These are phyloP conservation scores for Amphiprion percula DNA, from an alignment of 2,113 vertebrate species.

Conservation along the genomic window DNA sequence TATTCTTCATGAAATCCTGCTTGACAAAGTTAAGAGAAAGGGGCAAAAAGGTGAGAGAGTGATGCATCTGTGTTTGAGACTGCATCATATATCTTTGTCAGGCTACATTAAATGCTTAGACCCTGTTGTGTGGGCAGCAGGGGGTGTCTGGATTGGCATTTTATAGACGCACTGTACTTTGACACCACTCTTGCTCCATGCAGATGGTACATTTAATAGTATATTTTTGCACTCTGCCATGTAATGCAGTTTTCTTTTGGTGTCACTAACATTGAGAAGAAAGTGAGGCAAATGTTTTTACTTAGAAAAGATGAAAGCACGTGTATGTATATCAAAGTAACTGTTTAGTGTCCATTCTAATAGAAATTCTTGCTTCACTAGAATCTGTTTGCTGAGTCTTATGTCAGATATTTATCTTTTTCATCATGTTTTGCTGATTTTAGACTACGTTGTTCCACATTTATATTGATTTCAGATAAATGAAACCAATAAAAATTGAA, in stretches of 20 bases:
- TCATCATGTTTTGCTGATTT: no score
- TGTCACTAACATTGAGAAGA: not conserved
- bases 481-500: no score
- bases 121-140: conserved; percentile 14
- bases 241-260: not conserved
- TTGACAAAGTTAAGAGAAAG: not conserved
- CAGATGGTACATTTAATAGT: conserved; percentile 1
- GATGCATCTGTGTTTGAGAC: not conserved
- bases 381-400: no score
- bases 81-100: conserved; percentile 8
- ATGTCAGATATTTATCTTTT: no score
- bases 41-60: conserved; percentile 1
- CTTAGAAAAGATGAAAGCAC: no score
- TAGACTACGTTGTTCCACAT: no score
- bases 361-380: no score
- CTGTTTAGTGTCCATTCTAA: no score
- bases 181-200: not conserved
- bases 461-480: no score
- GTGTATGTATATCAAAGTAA: no score
- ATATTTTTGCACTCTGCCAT: not conserved
- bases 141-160: conserved; percentile 25
- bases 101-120: conserved; percentile 7
- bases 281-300: not conserved
- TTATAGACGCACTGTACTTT: conserved; percentile 16
- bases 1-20: not conserved